Evolutionary conservation across 2,797 vertebrate species (phyloP), one percentile per base, ranked within the genome.

Genomic region (Neosilurus hyrtlii): DNA sequence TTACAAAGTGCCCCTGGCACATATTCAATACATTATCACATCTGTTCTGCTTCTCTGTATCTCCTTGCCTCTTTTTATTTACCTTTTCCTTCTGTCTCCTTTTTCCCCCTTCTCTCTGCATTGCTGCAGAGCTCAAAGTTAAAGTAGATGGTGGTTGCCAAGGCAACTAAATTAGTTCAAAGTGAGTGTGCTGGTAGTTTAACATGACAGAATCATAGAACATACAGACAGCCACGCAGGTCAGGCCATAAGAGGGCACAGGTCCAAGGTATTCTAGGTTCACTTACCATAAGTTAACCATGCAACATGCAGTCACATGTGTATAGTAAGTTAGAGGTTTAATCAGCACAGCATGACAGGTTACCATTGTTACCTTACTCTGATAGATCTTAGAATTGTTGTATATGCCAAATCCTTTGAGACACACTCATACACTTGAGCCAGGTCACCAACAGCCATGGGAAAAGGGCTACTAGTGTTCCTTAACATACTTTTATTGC

Each of bases 151-250:
- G 88, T 86, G 82, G 90, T 92, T 93, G 89, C 92, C 89, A 70
- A 86, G 90, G 91, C 86, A 91, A 92, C 90, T 88, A 88, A 89
- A 91, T 84, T 81, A 91, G 87, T 86, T 85, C 89, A 88, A 90
- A 88, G 79, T 83, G 83, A 85, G 83, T 62, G 84, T 82, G 89
- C 79, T 77, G 88, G 81, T 84, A 88, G 84, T 85, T 88, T 84
- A 83, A 77, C 83, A 82, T 82, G 61, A 56, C 79, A 85, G 43
- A 79, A 30, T 79, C 80, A n/a, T 78, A 30, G 49, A 37, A 35
- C 72, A 30, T 30, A 62, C 81, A 78, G 43, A 81, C 57, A 79
- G 62, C 54, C 43, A 71, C 52, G 22, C 59, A 70, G 72, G 56
- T 77, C 54, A 80, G 57, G 49, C 35, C 43, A 80, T 15, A 68